Evolutionary conservation across 1,140 invertebrate genomes (phyloP).

Genomic region (Drepana arcuata): DNA sequence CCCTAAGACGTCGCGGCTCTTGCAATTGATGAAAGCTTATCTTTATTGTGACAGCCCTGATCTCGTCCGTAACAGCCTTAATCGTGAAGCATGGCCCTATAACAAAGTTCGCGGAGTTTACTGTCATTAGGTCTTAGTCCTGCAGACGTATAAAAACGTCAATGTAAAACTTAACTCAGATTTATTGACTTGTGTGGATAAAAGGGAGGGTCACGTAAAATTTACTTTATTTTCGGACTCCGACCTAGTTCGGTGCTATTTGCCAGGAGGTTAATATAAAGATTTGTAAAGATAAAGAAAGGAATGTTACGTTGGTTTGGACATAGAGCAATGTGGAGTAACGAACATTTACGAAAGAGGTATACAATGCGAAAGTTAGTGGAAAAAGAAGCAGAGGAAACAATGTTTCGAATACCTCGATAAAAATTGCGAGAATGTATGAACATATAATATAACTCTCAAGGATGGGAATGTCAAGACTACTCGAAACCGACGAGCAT

Average conservation of each 20-base stretch:
- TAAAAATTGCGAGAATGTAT: not conserved
- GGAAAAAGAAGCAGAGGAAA: too few relatives aligned
- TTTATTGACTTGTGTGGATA: constrained; percentile 8
- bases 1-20: too few relatives aligned
- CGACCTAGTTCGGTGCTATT: constrained; percentile 1
- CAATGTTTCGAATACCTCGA: not conserved
- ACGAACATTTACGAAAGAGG: too few relatives aligned
- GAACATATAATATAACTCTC: not conserved
- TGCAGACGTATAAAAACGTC: constrained; percentile 14
- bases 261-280: too few relatives aligned
- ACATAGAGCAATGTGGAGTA: too few relatives aligned
- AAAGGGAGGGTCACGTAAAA: too few relatives aligned
- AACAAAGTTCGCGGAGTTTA: constrained; percentile 17
- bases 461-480: too few relatives aligned
- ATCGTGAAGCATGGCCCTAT: constrained; percentile 24
- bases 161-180: constrained; percentile 17
- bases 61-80: constrained; percentile 10
- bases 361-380: not conserved
- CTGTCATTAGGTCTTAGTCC: constrained; percentile 14
- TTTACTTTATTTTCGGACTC: constrained; percentile 1
- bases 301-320: too few relatives aligned
- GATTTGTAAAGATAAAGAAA: too few relatives aligned
- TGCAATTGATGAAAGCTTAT: constrained; percentile 22
- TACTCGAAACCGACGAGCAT: too few relatives aligned
- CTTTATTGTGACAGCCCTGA: constrained; percentile 23